These are phyloP conservation scores for Allolobophora icterica DNA, from an alignment of 2,888 invertebrate genomes.

Conservation along the genomic window DNA sequence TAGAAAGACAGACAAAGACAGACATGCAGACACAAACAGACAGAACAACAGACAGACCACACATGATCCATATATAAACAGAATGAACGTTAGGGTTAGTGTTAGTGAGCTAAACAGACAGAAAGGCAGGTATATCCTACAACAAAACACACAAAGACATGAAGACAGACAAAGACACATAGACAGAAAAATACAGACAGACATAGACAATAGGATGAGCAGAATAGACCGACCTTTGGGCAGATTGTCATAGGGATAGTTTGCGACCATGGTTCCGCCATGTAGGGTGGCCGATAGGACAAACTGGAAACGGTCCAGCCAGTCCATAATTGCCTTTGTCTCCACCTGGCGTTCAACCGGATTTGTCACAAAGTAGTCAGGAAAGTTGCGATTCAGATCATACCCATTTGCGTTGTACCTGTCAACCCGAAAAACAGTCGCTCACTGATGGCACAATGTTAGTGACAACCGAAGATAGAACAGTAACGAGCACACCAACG, in stretches of 20 bases:
- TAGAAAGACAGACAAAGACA: background rate
- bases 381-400: constrained; percentile 94
- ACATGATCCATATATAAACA: too few relatives aligned
- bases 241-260: constrained; percentile 93
- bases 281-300: constrained; percentile 90
- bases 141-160: background rate
- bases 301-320: constrained; percentile 91
- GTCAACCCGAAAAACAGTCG: background rate
- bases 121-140: too few relatives aligned
- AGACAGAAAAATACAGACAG: background rate
- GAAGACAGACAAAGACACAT: background rate
- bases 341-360: constrained; percentile 75
- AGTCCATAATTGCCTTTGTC: constrained; percentile 89
- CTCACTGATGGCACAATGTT: background rate
- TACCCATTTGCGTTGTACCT: constrained; percentile 70
- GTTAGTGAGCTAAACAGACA: too few relatives aligned
- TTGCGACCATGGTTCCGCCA: constrained; percentile 91
- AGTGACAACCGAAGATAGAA: background rate
- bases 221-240: constrained; percentile 29
- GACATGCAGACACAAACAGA: background rate
- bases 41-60: too few relatives aligned
- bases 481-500: background rate
- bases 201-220: background rate
- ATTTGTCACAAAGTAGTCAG: constrained; percentile 88
- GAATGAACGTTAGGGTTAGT: too few relatives aligned